Conservation (phyloP, 1,140 invertebrate species). For the Macrostomum lignano region DNA sequence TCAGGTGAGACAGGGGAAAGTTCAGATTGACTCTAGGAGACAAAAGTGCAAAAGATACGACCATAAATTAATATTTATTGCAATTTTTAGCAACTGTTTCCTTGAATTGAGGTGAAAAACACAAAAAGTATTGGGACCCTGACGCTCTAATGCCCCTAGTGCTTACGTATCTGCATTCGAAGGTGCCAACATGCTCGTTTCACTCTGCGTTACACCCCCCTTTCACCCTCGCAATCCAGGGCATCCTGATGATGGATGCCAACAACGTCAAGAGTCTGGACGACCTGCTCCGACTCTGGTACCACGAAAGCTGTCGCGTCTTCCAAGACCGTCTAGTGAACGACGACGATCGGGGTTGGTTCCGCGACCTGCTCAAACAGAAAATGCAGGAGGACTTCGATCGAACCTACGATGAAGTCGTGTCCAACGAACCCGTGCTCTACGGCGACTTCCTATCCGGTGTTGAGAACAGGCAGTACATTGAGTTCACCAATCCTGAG, state of each 20-base stretch:
- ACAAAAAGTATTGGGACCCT: no score
- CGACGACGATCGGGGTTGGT: constrained; percentile 25
- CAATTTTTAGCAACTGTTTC: no score
- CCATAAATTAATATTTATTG: no score
- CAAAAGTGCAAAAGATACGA: no score
- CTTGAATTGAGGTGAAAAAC: no score
- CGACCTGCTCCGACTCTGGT: constrained; percentile 22
- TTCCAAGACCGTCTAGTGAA: constrained; percentile 29
- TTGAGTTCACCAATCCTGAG: constrained; percentile 19
- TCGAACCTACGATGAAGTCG: constrained; percentile 16
- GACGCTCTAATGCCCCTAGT: no score
- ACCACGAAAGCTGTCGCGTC: constrained; percentile 26
- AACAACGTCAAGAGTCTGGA: constrained; percentile 11
- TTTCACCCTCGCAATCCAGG: no score
- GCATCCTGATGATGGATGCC: constrained; percentile 24
- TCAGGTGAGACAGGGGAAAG: no score
- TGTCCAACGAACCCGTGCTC: constrained; percentile 27
- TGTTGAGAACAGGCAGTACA: constrained; percentile 17
- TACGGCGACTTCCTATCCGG: constrained; percentile 23
- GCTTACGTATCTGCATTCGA: no score
- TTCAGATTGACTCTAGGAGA: no score
- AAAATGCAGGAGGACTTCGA: constrained; percentile 22
- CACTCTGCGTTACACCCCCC: no score
- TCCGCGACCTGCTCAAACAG: constrained; percentile 15
- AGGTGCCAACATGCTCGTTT: no score